phyloP scores from a whole-genome alignment of 2,888 invertebrate species.

The Listrodromus nycthemerus region DNA sequence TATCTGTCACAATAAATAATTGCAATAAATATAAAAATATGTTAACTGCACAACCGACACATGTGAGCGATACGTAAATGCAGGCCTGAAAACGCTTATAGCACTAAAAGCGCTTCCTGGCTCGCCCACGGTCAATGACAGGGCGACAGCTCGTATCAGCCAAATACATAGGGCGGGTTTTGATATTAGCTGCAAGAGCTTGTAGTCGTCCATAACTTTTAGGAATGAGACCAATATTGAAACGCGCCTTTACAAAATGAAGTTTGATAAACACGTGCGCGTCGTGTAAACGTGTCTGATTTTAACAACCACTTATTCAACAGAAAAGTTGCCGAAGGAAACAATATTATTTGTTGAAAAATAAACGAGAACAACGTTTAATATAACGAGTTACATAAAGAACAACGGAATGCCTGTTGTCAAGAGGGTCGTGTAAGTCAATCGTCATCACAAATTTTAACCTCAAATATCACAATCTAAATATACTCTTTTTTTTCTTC shows the following conservation, averaged over 20 bases:
- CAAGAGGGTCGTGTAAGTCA: constrained; percentile 4
- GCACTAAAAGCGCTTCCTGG: background rate
- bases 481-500: background rate
- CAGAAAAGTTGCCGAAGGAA: background rate
- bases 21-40: constrained; percentile 80
- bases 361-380: background rate
- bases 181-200: too few relatives aligned
- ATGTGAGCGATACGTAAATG: constrained; percentile 75
- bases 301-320: background rate
- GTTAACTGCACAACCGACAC: constrained; percentile 77
- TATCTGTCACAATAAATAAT: constrained; percentile 77
- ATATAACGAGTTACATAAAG: background rate
- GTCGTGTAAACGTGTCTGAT: background rate
- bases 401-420: background rate
- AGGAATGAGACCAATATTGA: too few relatives aligned
- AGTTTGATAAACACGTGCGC: background rate
- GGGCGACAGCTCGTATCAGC: background rate
- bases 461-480: background rate
- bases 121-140: background rate
- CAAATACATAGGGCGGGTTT: too few relatives aligned
- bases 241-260: background rate
- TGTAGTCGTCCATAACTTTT: too few relatives aligned
- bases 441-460: background rate
- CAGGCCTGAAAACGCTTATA: background rate
- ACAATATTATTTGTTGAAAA: background rate